phyloP scores from a whole-genome alignment of 1,140 invertebrate species.

The Tetramorium alpestre region DNA sequence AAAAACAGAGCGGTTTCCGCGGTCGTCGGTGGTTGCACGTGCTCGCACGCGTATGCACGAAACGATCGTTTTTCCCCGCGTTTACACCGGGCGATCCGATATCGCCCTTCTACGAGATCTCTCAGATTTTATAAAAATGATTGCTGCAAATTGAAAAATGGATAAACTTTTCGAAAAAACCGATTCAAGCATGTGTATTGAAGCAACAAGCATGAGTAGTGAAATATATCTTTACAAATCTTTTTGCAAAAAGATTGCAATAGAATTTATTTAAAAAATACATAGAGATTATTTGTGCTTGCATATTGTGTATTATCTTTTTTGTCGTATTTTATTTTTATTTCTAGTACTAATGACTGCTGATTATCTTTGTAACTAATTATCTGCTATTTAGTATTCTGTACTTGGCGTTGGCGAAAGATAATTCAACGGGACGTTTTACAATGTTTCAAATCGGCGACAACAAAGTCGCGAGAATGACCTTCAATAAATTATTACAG shows the following conservation, averaged over 20 bases:
- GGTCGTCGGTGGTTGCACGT: conserved; percentile 50
- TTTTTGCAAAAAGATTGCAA: background rate
- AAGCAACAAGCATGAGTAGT: too few relatives aligned
- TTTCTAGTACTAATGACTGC: background rate
- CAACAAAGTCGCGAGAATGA: conserved; percentile 5
- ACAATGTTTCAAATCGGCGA: background rate
- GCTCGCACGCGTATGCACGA: conserved; percentile 24
- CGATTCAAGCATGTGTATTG: background rate
- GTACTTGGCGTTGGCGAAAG: background rate
- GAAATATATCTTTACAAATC: background rate
- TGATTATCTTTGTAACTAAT: background rate
- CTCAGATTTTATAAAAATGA: conserved; percentile 20
- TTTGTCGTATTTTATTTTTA: background rate
- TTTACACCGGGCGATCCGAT: conserved; percentile 4
- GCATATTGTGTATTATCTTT: background rate
- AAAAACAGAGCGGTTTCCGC: conserved; percentile 64
- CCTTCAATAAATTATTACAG: background rate
- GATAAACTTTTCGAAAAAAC: background rate
- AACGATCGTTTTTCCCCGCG: conserved; percentile 21
- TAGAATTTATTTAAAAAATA: background rate
- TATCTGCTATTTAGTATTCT: background rate
- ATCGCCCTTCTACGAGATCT: background rate
- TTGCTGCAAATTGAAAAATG: background rate
- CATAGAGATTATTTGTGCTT: background rate
- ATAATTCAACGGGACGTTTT: background rate